Percentiles rank a stretch among this genome's conserved stretches.
phyloP scores from a whole-genome alignment of 2,888 invertebrate species.

The Aspidiotus destructor region DNA sequence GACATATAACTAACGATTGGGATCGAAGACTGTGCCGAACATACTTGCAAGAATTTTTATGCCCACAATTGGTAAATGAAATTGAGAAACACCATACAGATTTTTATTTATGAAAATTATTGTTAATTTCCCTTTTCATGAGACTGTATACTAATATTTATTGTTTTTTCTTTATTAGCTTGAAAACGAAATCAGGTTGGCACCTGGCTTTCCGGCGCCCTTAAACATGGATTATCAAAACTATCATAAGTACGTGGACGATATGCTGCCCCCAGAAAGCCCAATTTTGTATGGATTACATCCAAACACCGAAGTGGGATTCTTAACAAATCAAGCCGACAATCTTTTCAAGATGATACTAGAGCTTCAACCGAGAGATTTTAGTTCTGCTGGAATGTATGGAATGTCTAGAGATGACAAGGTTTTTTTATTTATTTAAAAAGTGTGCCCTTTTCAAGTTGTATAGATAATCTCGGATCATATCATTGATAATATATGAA shows the following conservation, averaged over 20 bases:
- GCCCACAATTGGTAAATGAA: constrained; percentile 54
- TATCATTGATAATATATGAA: too few species aligned
- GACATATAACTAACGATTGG: constrained; percentile 95
- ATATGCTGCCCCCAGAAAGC: constrained; percentile 73
- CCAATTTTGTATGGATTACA: constrained; percentile 86
- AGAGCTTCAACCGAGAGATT: constrained; percentile 81
- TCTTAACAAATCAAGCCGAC: constrained; percentile 76
- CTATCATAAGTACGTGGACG: constrained; percentile 82
- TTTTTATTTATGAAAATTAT: neutral
- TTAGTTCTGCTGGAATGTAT: constrained; percentile 59
- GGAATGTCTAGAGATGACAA: constrained; percentile 72
- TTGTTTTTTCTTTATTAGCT: constrained; percentile 45
- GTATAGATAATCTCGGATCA: too few species aligned
- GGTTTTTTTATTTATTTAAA: constrained; percentile 44
- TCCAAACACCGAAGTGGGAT: constrained; percentile 91
- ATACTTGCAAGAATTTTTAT: constrained; percentile 79
- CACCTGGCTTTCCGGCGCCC: constrained; percentile 76
- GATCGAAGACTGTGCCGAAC: constrained; percentile 78
- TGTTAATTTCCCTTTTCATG: neutral
- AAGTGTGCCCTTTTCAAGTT: too few species aligned
- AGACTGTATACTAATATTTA: neutral
- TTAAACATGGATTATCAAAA: constrained; percentile 77
- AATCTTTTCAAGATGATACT: constrained; percentile 72
- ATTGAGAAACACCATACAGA: neutral
- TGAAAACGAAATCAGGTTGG: constrained; percentile 73